Percentiles rank a stretch among this genome's conserved stretches.
Evolutionary conservation across 2,797 vertebrate species (phyloP).

Genomic region (Sebastolobus alascanus): DNA sequence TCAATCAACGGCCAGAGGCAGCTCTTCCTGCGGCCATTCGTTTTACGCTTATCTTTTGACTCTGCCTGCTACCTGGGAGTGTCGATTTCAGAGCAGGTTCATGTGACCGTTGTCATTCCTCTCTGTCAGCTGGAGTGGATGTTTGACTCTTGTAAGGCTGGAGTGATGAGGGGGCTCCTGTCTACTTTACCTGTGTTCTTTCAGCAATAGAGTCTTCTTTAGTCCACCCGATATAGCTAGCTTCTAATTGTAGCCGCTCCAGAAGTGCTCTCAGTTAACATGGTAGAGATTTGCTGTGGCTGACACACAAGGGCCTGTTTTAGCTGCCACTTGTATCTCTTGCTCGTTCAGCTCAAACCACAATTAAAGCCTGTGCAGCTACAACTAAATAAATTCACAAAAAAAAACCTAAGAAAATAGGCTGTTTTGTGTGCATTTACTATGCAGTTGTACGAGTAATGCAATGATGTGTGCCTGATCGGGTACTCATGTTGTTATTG

Average conservation of each 20-base stretch:
- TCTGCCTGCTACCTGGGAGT: not conserved
- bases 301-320: not conserved
- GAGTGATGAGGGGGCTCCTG: not conserved
- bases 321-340: not conserved
- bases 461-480: not conserved
- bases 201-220: conserved; percentile 2
- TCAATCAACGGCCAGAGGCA: not conserved
- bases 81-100: conserved; percentile 13
- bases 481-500: not conserved
- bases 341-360: not conserved
- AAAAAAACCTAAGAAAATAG: not conserved
- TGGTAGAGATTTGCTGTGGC: not conserved
- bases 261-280: not conserved
- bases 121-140: conserved; percentile 20
- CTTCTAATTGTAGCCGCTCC: not conserved
- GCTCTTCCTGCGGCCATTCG: not conserved
- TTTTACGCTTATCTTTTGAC: not conserved
- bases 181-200: conserved; percentile 3
- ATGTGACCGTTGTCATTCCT: conserved; percentile 27
- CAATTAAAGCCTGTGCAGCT: not conserved
- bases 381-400: not conserved
- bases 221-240: not conserved
- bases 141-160: conserved; percentile 15
- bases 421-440: not conserved
- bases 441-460: not conserved